Evolutionary conservation across 1,140 invertebrate genomes (phyloP).

Genomic region (Macrotrachela quadricornifera): DNA sequence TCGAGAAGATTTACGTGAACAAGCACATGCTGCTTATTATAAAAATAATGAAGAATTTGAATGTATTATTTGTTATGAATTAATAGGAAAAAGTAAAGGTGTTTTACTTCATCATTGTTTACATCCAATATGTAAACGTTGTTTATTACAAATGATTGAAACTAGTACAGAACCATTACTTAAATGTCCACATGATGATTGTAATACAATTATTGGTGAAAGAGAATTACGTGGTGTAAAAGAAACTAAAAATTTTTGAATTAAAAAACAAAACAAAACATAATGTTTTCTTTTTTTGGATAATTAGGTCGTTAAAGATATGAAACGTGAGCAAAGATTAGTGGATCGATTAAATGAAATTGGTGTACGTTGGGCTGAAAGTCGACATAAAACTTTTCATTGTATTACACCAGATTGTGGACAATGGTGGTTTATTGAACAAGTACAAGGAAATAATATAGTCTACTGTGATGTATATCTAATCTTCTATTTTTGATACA

Average conservation of each 20-base stretch:
- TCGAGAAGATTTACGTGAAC: too few relatives aligned
- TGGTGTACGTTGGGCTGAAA: not conserved
- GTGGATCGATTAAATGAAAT: too few relatives aligned
- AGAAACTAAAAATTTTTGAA: not conserved
- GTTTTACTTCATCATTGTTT: constrained; percentile 64
- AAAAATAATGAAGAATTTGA: constrained; percentile 49
- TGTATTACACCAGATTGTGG: constrained; percentile 68
- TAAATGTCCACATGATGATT: constrained; percentile 55
- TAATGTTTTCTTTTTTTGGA: not conserved
- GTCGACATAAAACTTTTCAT: constrained; percentile 52
- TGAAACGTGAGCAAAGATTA: too few relatives aligned
- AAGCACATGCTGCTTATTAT: too few relatives aligned
- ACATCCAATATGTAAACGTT: constrained; percentile 57
- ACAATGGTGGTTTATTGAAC: constrained; percentile 46
- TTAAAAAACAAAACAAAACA: not conserved
- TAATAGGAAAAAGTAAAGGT: constrained; percentile 42
- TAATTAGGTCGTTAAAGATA: not conserved
- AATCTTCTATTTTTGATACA: constrained; percentile 56
- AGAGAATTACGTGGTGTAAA: constrained; percentile 50
- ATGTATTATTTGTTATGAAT: constrained; percentile 58
- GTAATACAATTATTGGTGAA: constrained; percentile 52
- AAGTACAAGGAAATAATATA: constrained; percentile 56
- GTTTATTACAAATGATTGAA: constrained; percentile 48
- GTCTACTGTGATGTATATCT: not conserved
- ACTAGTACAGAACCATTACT: constrained; percentile 46